phyloP scores from a whole-genome alignment of 92 coral and sea anemone species.

The Isaurus tuberculatus region DNA sequence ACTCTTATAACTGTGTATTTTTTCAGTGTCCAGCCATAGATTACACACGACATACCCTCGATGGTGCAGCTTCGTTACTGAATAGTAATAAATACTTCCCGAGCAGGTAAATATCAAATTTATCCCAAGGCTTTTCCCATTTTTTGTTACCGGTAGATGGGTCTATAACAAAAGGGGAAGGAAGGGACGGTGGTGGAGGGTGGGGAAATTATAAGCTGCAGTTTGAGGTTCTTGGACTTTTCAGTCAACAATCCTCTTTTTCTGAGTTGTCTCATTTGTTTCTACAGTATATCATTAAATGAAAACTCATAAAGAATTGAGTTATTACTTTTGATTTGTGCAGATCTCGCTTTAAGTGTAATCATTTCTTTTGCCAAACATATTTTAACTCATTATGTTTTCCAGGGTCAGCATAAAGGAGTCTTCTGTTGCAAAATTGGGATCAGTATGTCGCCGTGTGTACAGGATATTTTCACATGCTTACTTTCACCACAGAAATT shows the following conservation, averaged over 20 bases:
- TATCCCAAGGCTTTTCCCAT: too few species aligned
- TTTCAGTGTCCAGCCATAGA: conserved; percentile 97
- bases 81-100: conserved; percentile 99
- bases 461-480: conserved; percentile 99
- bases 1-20: not conserved
- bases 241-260: too few species aligned
- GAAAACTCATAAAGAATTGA: too few species aligned
- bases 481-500: conserved; percentile 85
- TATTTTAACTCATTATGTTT: not conserved
- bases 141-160: too few species aligned
- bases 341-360: not conserved
- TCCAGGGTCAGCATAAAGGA: conserved; percentile 95
- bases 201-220: too few species aligned
- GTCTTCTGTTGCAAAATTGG: conserved; percentile 96
- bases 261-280: too few species aligned
- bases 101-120: conserved; percentile 68
- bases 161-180: too few species aligned
- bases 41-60: conserved; percentile 96
- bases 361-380: not conserved
- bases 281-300: too few species aligned
- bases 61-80: conserved; percentile 96
- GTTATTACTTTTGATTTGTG: too few species aligned
- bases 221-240: too few species aligned
- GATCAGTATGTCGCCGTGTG: conserved; percentile 97
- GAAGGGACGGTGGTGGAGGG: too few species aligned